Evolutionary conservation across 2,888 invertebrate species (phyloP), one percentile per base, ranked within the genome.

Genomic region (Pharmacophagus antenor): DNA sequence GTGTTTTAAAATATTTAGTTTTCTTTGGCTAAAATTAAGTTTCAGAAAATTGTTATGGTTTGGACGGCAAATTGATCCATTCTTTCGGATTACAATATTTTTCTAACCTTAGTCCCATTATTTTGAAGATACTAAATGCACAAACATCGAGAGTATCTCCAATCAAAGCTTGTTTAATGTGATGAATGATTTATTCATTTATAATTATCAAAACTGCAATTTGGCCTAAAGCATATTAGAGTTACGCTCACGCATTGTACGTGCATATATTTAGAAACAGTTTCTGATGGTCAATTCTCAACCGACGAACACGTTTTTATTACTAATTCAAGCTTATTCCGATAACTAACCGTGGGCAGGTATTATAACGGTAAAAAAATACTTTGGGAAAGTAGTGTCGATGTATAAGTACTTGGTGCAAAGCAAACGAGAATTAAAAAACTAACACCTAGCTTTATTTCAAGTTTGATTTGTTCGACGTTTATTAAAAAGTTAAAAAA

Each of bases 351-450:
- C 46, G 51, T 52, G 51, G 41, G 25, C 55, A 51, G 52, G 47
- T 52, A 58, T 57, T 51, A 60, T 64, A 64, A 64, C 64, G 63
- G 64, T 63, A 62, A 27, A 46, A 12, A 59, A 51, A 64, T 63
- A 59, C 25, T 55, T 51, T 56, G 25, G 58, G 15, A 60, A 52
- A 56, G 62, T 57, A 41, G 51, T 51, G 18, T 20, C 51, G 44
- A 20, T 5, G 15, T 21, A 18, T 41, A 22, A 8, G 18, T 41
- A 50, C 47, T n/a, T 18, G 22, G 21, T 22, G 20, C 17, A 22
- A 22, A 15, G 2, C 22, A 15, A 10, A 20, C 47, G 47, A 12
- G 20, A 15, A 15, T 37, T n/a, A 6, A 8, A 37, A 37, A n/a
- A 37, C 15, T 37, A n/a, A 15, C n/a, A 37, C 37, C 4, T 37